A percentile compares a stretch with the other conserved stretches of the same genome.
Evolutionary conservation across 1,140 invertebrate genomes (phyloP).

Genomic region (Octopus sinensis): DNA sequence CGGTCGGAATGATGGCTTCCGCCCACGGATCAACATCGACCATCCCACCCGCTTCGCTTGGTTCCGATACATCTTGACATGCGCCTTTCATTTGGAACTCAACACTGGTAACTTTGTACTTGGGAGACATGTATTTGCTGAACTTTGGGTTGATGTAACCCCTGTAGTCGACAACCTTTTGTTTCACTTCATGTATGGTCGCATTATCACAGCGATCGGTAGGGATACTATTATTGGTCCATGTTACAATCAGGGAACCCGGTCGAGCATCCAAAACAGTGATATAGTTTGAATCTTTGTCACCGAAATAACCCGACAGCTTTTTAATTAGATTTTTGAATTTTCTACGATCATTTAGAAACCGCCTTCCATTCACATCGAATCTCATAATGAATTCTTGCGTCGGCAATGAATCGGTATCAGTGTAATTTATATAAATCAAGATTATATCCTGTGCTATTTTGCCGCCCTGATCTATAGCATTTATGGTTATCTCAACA

Average conservation of each 20-base stretch:
- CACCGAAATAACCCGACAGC: conserved; percentile 22
- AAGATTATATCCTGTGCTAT: conserved; percentile 21
- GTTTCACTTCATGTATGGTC: conserved; percentile 14
- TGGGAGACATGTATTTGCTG: conserved; percentile 14
- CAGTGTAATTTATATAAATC: conserved; percentile 20
- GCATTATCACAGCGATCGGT: conserved; percentile 22
- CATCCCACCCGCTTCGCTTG: background rate
- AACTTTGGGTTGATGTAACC: conserved; percentile 19
- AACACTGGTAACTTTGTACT: conserved; percentile 12
- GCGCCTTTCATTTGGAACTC: conserved; percentile 14
- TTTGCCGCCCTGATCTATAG: conserved; percentile 19
- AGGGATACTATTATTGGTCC: conserved; percentile 29
- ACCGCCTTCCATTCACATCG: conserved; percentile 19
- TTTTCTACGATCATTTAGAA: conserved; percentile 23
- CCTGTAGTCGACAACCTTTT: conserved; percentile 16
- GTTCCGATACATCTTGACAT: background rate
- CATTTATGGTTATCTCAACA: conserved; percentile 18
- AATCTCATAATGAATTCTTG: conserved; percentile 27
- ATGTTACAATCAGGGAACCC: conserved; percentile 31
- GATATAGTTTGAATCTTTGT: conserved; percentile 17
- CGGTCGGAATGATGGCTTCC: conserved; percentile 23
- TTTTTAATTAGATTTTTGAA: conserved; percentile 21
- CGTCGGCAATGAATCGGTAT: conserved; percentile 18
- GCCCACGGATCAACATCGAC: conserved; percentile 25
- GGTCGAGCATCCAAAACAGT: conserved; percentile 21